These are phyloP conservation scores for Cheirogaleus medius DNA, from an alignment of 2,113 vertebrate species.

Conservation along the genomic window DNA sequence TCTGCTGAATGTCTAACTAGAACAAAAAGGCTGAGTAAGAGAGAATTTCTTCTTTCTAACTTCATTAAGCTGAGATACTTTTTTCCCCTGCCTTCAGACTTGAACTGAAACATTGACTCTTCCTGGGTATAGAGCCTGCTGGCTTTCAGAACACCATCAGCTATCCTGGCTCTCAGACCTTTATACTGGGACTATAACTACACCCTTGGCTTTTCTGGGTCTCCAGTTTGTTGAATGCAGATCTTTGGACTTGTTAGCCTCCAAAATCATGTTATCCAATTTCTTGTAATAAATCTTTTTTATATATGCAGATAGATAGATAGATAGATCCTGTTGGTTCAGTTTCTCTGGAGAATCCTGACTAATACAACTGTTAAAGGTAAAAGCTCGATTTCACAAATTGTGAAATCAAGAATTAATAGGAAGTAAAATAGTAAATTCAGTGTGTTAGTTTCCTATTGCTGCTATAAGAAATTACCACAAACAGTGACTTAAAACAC, in stretches of 20 bases:
- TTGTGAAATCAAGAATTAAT: not conserved
- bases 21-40: not conserved
- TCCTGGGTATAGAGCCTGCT: not conserved
- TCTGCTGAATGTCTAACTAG: not conserved
- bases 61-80: not conserved
- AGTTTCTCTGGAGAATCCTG: not conserved
- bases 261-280: not conserved
- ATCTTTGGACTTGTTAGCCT: not conserved
- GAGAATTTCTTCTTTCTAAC: not conserved
- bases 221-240: not conserved
- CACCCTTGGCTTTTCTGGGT: not conserved
- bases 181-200: not conserved
- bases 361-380: not conserved
- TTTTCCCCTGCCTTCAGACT: not conserved
- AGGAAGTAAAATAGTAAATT: not conserved
- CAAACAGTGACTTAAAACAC: not conserved
- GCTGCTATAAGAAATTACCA: not conserved
- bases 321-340: not conserved
- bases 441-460: not conserved
- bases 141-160: not conserved
- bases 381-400: not conserved
- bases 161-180: not conserved
- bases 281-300: not conserved
- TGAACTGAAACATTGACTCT: not conserved
- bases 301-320: not conserved